Base-by-base conservation (phyloP, 37 sponge, comb jelly and placozoan genomes). In the Sycon ciliatum region DNA sequence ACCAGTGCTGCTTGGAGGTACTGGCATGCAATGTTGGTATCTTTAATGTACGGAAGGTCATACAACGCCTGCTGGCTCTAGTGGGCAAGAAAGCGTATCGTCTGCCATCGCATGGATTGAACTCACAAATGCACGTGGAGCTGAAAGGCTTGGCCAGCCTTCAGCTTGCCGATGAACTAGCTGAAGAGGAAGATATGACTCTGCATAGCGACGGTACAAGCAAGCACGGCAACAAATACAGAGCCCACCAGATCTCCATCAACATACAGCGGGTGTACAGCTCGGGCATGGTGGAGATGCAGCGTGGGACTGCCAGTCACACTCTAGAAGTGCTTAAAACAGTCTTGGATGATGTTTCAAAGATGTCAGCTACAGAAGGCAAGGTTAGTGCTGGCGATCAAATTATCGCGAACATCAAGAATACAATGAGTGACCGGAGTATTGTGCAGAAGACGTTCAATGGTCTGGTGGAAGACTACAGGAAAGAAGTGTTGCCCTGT, bases 371-470 rank as follows among this genome's bases (percentile, higher is more conserved):
- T 32, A 66, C 9, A 9, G 4, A 4, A 18, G 4, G 22, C 20
- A 31, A 33, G 9, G 7, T 35, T 4, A 37, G 18, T 28, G 66
- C 13, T 4, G 65, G 65, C 6, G 39, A 29, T 20, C 56, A 55
- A 38, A 78, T 73, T 57, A 1, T 83, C 1, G 4, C 33, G 0
- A 57, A 65, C 56, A 22, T 83, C 18, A 77, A 83, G 35, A 77
- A 82, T 28, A 82, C 83, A 1, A 82, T 82, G 83, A 73, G 74
- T 32, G 83, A 83, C 58, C 32, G 73, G 2, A 74, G 78, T 52
- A 18, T 42, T 55, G 81, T 62, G 4, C 58, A 73, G 31, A 79
- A 79, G 67, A 38, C 62, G 3, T 79, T 79, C 38, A 79, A 79
- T 39, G 3, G 68, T 5, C 36, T 80, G 31, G 52, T 80, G 7